These are phyloP conservation scores for Coreoperca whiteheadi DNA, from an alignment of 2,113 vertebrate genomes.

Conservation along the genomic window DNA sequence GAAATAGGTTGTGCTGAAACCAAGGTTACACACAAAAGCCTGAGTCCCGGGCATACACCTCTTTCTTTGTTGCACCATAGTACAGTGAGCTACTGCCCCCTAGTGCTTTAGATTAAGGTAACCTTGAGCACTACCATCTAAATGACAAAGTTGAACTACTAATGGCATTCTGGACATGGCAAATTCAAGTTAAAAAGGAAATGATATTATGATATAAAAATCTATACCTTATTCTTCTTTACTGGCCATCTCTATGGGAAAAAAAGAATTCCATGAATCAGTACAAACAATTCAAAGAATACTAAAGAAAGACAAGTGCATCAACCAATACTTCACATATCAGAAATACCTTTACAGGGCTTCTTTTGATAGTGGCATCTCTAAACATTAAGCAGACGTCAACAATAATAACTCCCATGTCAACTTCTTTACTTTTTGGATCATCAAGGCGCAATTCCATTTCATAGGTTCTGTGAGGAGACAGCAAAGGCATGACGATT, in stretches of 20 bases:
- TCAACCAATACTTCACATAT: background rate
- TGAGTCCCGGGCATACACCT: conserved; percentile 33
- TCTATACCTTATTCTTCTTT: conserved; percentile 77
- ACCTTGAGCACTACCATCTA: background rate
- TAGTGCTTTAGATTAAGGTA: conserved; percentile 60
- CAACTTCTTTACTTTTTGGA: conserved; percentile 92
- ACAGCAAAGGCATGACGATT: background rate
- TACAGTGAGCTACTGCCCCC: conserved; percentile 85
- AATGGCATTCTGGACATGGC: background rate
- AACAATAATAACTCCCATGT: conserved; percentile 93
- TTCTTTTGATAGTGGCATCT: conserved; percentile 91
- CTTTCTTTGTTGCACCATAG: conserved; percentile 69
- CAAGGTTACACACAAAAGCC: conserved; percentile 73
- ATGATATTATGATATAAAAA: conserved; percentile 6
- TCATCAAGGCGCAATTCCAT: conserved; percentile 89
- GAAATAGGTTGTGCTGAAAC: conserved; percentile 55
- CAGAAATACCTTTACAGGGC: conserved; percentile 68
- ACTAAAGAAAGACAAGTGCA: background rate
- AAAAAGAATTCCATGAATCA: conserved; percentile 38
- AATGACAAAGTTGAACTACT: background rate
- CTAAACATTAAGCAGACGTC: conserved; percentile 89
- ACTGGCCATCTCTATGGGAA: conserved; percentile 73
- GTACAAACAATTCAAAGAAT: background rate
- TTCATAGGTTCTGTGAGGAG: conserved; percentile 85
- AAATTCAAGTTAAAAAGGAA: background rate